Base-by-base conservation (phyloP, 92 coral and sea anemone species). In the Parazoanthus swiftii region DNA sequence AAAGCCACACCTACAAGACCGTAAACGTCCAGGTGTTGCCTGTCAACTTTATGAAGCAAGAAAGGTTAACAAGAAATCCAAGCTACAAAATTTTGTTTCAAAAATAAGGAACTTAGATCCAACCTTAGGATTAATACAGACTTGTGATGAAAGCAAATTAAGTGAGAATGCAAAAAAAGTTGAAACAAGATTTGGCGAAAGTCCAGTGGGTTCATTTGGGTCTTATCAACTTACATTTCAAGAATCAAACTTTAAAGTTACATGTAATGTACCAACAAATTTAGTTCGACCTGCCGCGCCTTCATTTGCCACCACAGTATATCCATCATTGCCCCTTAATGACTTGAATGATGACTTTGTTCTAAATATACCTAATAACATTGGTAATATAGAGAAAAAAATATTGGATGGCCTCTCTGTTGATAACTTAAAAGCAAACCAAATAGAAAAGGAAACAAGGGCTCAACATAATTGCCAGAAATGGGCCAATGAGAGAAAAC, bases 161-260 rank as follows among this genome's bases (percentile, higher is more conserved):
- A 66, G 73, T 9, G 74, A 29, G 81, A 15, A n/a, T 54, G 58
- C 85, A 35, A 35, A 11, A 67, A n/a, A n/a, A n/a, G 75, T 81
- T 85, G n/a, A 85, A 85, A 93, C 95, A 29, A 74, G 86, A 16
- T 93, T 85, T 93, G 95, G 93, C 20, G 68, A 81, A 71, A 38
- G 93, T 39, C 90, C 93, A 48, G 89, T 71, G 74, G 95, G 93
- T 20, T 84, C 94, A 76, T 92, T 67, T 92, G 92, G 91, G 11
- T 88, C 94, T 67, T 92, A 90, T 67, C 90, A 90, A 81, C 50
- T 90, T 20, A n/a, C n/a, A 59, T 43, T 86, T 38, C 51, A 38
- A 16, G 92, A 90, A 82, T 86, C 92, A 33, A 84, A 70, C 88
- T 84, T 84, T 42, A 84, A 2, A 11, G 78, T 66, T 26, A 16